Conservation (phyloP, 2,888 invertebrate species). For the Galerucella calmariensis region DNA sequence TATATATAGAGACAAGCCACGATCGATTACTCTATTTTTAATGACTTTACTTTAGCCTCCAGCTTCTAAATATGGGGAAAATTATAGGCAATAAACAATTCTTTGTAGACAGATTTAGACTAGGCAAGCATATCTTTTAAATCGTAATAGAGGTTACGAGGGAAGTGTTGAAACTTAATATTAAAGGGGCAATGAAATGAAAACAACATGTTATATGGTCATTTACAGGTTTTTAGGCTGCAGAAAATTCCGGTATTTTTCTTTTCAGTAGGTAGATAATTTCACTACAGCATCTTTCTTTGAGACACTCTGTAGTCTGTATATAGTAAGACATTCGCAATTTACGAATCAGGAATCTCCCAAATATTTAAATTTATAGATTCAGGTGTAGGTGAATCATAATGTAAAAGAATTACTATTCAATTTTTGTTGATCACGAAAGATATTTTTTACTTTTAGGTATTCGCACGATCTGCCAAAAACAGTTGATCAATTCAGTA, state of each 20-base stretch:
- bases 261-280: no score
- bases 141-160: background rate
- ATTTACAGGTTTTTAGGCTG: no score
- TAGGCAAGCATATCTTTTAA: background rate
- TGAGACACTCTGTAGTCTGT: background rate
- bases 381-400: background rate
- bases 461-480: background rate
- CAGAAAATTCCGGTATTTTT: no score
- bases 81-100: background rate
- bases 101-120: background rate
- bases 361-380: background rate
- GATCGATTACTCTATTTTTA: background rate
- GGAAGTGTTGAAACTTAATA: background rate
- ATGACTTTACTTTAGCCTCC: background rate
- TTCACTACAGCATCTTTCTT: no score
- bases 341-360: background rate
- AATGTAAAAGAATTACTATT: background rate
- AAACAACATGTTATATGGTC: background rate
- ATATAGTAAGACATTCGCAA: background rate
- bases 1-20: background rate
- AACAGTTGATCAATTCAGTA: constrained; percentile 1
- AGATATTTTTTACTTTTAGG: background rate
- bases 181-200: no score
- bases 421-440: background rate
- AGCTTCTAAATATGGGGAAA: background rate